Evolutionary conservation across 2,113 vertebrate genomes (phyloP).

Genomic region (Hippocampus comes): DNA sequence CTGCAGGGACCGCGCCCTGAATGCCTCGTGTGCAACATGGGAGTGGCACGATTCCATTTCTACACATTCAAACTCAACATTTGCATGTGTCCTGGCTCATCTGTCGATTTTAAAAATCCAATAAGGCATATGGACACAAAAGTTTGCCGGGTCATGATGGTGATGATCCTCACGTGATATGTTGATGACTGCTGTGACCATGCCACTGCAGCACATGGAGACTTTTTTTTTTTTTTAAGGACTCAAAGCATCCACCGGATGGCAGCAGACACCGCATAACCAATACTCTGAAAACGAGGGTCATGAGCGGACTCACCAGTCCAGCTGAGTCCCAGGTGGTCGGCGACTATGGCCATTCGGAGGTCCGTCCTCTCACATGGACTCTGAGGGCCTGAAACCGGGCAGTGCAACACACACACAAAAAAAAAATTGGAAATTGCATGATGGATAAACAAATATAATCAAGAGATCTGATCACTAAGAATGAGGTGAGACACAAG

Average conservation of each 20-base stretch:
- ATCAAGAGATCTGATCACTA: neutral
- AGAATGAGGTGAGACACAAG: neutral
- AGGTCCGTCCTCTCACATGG: slow-evolving; percentile 98
- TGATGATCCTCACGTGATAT: neutral
- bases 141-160: neutral
- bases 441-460: neutral
- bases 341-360: slow-evolving; percentile 98
- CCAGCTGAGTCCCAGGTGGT: slow-evolving; percentile 98
- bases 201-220: slow-evolving; percentile 48
- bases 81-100: neutral
- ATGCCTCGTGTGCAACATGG: neutral
- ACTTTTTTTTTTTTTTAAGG: neutral
- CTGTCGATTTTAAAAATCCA: neutral
- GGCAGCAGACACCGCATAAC: slow-evolving; percentile 41
- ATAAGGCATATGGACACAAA: neutral
- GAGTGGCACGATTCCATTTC: neutral
- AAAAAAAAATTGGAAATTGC: slow-evolving; percentile 18
- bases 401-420: slow-evolving; percentile 16
- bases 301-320: slow-evolving; percentile 80
- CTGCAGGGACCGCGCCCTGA: slow-evolving; percentile 54
- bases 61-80: neutral
- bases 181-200: slow-evolving; percentile 3
- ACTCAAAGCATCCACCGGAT: slow-evolving; percentile 42
- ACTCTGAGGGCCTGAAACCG: slow-evolving; percentile 90
- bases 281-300: neutral